Base-by-base conservation (phyloP, 2,797 vertebrate species). In the Vireo griseus region DNA sequence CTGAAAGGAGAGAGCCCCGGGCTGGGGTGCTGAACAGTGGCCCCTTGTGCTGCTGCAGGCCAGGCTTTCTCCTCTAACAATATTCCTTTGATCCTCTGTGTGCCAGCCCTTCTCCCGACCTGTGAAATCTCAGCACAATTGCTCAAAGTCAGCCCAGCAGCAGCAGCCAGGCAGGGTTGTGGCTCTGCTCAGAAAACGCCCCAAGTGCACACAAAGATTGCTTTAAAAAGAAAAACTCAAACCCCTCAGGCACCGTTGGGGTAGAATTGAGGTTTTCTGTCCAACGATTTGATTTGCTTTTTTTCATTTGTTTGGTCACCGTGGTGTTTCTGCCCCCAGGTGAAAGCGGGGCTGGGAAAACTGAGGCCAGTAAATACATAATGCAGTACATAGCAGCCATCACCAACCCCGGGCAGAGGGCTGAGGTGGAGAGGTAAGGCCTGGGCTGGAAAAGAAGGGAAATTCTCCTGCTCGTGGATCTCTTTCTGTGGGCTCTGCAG, bases 351-450 rank as follows among this genome's bases (percentile, higher is more conserved):
- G 99, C 99, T 59, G 99, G 99, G 51, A 99, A 99, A 95, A 99
- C 99, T 0, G 99, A 99, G 95, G 99, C 99, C 97, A 99, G 99
- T 97, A 99, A 99, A 95, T 99, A 99, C 80, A 99, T 99, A 18
- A 99, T 99, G 99, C 99, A 99, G 96, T 99, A 99, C 96, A 99
- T 99, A 13, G 99, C 99, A 39, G 99, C 99, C 96, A 99, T 99
- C 97, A 99, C 99, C 97, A 99, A 99, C 97, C 99, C 99, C 22
- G 98, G 98, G 91, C 99, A 99, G 98, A 98, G 99, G 96, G 99
- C 99, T 3, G 99, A 99, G 85, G 98, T 99, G 18, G 99, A 99
- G 96, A 99, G 99, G 99, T 99, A 98, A 98, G 98, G 52, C 25
- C 14, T 16, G 9, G 8, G 35, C 31, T 33, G 35, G 17, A 21